Percentiles rank a stretch among this genome's conserved stretches.
Evolutionary conservation across 1,140 invertebrate genomes (phyloP).

Genomic region (Thrips palmi): DNA sequence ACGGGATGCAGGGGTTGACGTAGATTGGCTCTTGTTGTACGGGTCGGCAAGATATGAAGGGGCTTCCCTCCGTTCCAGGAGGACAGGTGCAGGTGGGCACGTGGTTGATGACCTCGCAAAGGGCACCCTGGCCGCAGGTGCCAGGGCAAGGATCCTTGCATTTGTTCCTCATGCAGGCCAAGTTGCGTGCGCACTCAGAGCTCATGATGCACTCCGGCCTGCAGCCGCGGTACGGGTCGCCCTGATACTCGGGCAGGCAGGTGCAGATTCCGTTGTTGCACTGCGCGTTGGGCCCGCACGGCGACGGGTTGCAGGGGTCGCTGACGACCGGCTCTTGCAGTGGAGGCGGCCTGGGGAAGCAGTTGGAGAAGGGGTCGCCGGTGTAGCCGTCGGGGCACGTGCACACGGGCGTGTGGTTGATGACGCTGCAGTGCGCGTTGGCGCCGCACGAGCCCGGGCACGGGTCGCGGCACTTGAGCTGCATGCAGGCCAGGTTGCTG

Average conservation of each 20-base stretch:
- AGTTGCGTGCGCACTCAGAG: constrained; percentile 39
- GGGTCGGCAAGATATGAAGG: constrained; percentile 39
- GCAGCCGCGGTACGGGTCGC: constrained; percentile 40
- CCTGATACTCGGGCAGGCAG: constrained; percentile 38
- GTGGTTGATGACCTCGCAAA: constrained; percentile 49
- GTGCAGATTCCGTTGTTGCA: constrained; percentile 40
- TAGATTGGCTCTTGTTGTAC: constrained; percentile 31
- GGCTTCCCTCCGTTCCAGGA: constrained; percentile 44
- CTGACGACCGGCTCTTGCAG: too few relatives aligned
- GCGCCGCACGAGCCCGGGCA: constrained; percentile 46
- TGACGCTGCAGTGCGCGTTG: constrained; percentile 52
- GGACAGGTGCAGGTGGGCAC: constrained; percentile 51
- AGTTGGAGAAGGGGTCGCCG: constrained; percentile 50
- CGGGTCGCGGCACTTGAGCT: constrained; percentile 39
- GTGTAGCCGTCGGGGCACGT: constrained; percentile 49
- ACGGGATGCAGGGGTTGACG: constrained; percentile 42
- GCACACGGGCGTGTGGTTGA: constrained; percentile 55
- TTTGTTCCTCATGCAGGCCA: constrained; percentile 51
- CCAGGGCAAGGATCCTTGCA: constrained; percentile 56
- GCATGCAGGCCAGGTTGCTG: constrained; percentile 36
- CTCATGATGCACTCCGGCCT: constrained; percentile 43
- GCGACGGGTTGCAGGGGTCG: constrained; percentile 46
- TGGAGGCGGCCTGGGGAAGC: constrained; percentile 29
- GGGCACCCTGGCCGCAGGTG: constrained; percentile 46
- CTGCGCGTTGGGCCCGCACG: constrained; percentile 52